Percentiles rank a stretch among this genome's conserved stretches.
Conservation (phyloP, 2,113 vertebrate genomes). For the Triplophysa siluroides region DNA sequence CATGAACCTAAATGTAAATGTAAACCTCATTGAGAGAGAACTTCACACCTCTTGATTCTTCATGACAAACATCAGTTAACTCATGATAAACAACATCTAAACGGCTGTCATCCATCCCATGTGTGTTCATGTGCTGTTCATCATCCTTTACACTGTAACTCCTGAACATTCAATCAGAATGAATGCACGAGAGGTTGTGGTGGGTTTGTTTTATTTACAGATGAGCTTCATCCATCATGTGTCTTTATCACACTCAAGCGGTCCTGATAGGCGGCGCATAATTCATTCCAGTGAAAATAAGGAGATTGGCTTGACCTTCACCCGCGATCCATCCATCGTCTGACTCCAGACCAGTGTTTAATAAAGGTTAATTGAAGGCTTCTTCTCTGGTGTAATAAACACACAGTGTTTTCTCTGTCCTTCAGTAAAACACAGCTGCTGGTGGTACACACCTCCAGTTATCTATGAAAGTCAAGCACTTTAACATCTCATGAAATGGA, state of each 20-base stretch:
- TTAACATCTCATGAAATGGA: constrained; percentile 16
- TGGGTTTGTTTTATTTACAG: not conserved
- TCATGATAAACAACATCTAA: too few species aligned
- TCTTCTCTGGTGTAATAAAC: constrained; percentile 51
- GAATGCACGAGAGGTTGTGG: not conserved
- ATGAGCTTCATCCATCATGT: constrained; percentile 17
- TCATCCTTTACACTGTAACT: too few species aligned
- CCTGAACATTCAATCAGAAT: too few species aligned
- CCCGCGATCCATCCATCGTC: constrained; percentile 30
- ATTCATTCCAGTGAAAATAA: constrained; percentile 44
- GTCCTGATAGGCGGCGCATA: constrained; percentile 12
- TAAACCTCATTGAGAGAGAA: too few species aligned
- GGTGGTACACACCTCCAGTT: not conserved
- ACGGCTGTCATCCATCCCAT: too few species aligned
- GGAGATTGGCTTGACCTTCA: constrained; percentile 55
- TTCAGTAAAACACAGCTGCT: constrained; percentile 45
- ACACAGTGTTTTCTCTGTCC: constrained; percentile 19
- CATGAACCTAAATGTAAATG: too few species aligned
- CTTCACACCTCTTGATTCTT: too few species aligned
- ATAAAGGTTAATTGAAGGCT: constrained; percentile 63
- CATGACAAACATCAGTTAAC: too few species aligned
- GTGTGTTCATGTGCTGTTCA: too few species aligned
- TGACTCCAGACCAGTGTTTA: constrained; percentile 32
- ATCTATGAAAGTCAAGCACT: constrained; percentile 9
- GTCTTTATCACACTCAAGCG: not conserved